Percentiles rank a stretch among this genome's conserved stretches.
Evolutionary conservation across 1,140 invertebrate species (phyloP).

Genomic region (Drosophila seguyi): DNA sequence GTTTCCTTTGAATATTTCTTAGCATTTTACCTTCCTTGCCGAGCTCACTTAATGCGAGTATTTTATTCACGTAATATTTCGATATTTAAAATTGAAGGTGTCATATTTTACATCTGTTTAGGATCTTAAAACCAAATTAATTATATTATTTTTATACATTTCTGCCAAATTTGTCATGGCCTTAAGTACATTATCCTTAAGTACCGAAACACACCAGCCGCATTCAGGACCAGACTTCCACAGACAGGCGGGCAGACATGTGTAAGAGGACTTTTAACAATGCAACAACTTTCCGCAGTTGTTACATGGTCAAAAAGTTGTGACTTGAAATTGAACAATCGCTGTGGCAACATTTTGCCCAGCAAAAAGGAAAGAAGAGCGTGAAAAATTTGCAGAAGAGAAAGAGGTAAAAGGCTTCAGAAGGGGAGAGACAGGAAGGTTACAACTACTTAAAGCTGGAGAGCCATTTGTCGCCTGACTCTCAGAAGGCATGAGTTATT

Average conservation of each 20-base stretch:
- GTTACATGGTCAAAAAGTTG: slow-evolving; percentile 70
- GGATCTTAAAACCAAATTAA: background rate
- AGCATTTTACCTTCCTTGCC: background rate
- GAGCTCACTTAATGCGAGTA: background rate
- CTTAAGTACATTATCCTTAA: slow-evolving; percentile 7
- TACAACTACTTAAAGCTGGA: slow-evolving; percentile 26
- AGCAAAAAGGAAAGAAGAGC: background rate
- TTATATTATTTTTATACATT: slow-evolving; percentile 9
- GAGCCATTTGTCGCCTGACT: slow-evolving; percentile 33
- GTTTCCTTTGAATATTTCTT: slow-evolving; percentile 1
- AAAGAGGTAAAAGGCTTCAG: slow-evolving; percentile 5
- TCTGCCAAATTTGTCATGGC: slow-evolving; percentile 21
- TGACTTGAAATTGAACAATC: slow-evolving; percentile 74
- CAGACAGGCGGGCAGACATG: slow-evolving; percentile 43
- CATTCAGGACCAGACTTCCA: slow-evolving; percentile 6
- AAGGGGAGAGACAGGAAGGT: background rate
- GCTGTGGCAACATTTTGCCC: slow-evolving; percentile 27
- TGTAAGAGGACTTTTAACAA: slow-evolving; percentile 63
- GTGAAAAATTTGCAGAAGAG: background rate
- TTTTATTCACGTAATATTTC: background rate
- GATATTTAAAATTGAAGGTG: background rate
- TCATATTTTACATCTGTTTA: background rate
- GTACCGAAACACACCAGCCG: background rate
- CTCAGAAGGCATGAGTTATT: slow-evolving; percentile 2
- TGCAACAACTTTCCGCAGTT: slow-evolving; percentile 75